Percentiles rank a stretch among this genome's conserved stretches.
Evolutionary conservation across 2,113 vertebrate species (phyloP).

Genomic region (Eretmochelys imbricata): DNA sequence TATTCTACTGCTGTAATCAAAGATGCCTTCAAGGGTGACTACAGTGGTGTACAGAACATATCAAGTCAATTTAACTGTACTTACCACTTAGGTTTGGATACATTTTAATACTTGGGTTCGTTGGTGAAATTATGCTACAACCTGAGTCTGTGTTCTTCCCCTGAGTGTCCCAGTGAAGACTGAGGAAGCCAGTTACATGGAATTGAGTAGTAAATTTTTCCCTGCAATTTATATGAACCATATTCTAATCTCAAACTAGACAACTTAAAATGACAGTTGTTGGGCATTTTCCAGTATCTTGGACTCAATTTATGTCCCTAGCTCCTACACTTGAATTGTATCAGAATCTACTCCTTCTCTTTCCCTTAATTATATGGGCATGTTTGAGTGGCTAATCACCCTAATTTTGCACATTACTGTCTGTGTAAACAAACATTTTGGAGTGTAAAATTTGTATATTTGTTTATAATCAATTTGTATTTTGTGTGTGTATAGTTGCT

Average conservation of each 20-base stretch:
- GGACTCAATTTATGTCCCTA: rapidly evolving
- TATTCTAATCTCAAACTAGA: background rate
- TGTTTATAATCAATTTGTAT: constrained; percentile 62
- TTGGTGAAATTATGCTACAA: rapidly evolving
- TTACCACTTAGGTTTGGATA: background rate
- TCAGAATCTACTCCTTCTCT: background rate
- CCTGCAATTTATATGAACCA: background rate
- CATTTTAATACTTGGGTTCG: background rate
- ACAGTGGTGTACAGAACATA: background rate
- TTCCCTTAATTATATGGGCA: background rate
- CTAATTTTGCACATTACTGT: background rate
- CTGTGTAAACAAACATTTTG: constrained; percentile 32
- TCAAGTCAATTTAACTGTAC: background rate
- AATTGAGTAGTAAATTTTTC: background rate
- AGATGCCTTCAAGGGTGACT: background rate
- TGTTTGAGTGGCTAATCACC: background rate
- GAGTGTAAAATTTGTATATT: constrained; percentile 71
- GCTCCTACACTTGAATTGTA: background rate
- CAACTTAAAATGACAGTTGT: background rate
- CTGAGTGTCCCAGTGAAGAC: background rate
- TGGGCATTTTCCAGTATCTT: too few species aligned
- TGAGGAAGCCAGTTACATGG: rapidly evolving
- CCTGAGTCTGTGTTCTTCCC: background rate
- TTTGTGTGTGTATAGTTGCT: background rate
- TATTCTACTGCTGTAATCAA: background rate